phyloP scores from a whole-genome alignment of 2,797 vertebrate genomes.

The Cirrhinus mrigala region DNA sequence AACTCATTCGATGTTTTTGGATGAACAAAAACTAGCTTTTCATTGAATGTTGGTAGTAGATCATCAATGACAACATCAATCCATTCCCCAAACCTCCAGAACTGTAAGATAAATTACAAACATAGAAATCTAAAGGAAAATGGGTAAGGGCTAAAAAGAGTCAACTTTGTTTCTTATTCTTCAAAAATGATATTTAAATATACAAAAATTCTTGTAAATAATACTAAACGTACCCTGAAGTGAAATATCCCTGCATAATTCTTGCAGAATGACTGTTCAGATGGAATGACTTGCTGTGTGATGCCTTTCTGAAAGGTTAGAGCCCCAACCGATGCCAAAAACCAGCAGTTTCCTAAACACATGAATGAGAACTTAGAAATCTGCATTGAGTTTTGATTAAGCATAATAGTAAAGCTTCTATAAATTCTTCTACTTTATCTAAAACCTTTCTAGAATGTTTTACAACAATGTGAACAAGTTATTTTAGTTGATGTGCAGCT shows the following conservation, averaged over 20 bases:
- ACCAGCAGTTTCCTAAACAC: slow-evolving; percentile 75
- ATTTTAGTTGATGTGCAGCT: neutral
- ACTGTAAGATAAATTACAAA: slow-evolving; percentile 63
- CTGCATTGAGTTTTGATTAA: too few species aligned
- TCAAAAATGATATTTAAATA: too few species aligned
- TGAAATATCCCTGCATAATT: slow-evolving; percentile 76
- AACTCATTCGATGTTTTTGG: slow-evolving; percentile 77
- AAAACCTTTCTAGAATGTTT: neutral
- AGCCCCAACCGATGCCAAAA: slow-evolving; percentile 71
- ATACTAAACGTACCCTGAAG: slow-evolving; percentile 67
- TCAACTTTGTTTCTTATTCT: too few species aligned
- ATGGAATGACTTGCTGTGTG: slow-evolving; percentile 67
- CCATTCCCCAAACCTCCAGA: slow-evolving; percentile 79
- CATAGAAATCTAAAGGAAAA: neutral
- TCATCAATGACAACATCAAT: slow-evolving; percentile 80
- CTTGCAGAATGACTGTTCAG: slow-evolving; percentile 66
- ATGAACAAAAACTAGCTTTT: slow-evolving; percentile 72
- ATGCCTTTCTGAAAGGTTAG: slow-evolving; percentile 30
- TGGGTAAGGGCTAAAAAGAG: too few species aligned
- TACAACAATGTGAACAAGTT: neutral
- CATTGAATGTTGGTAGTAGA: slow-evolving; percentile 65
- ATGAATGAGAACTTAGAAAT: neutral
- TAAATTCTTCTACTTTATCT: too few species aligned
- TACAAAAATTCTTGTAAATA: too few species aligned
- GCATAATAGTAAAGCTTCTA: too few species aligned